Evolutionary conservation across 2,797 vertebrate genomes (phyloP).

Genomic region (Onychomys torridus): DNA sequence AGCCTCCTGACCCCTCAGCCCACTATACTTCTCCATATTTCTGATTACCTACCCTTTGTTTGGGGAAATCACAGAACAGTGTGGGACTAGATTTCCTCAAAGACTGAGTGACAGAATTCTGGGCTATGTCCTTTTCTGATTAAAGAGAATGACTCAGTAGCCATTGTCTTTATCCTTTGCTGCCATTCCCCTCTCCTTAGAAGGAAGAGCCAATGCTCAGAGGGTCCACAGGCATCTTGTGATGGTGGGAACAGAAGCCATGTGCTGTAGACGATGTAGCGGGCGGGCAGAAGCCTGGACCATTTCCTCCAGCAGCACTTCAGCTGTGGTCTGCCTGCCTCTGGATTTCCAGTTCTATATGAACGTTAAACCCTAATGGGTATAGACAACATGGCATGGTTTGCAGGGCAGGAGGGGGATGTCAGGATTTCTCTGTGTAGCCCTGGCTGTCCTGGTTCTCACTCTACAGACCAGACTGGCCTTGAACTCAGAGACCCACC

Average conservation of each 20-base stretch:
- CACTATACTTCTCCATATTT: background rate
- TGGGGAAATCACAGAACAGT: background rate
- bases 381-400: background rate
- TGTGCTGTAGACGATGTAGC: background rate
- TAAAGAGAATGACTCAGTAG: background rate
- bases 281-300: background rate
- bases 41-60: background rate
- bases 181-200: background rate
- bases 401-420: background rate
- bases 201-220: background rate
- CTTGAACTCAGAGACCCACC: background rate
- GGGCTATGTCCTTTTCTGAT: background rate
- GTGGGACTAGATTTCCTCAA: background rate
- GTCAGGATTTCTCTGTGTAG: background rate
- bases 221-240: background rate
- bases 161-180: background rate
- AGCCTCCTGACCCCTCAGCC: too few relatives aligned
- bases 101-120: background rate
- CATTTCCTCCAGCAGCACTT: background rate
- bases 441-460: background rate
- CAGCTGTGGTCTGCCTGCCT: background rate
- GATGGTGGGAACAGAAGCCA: background rate
- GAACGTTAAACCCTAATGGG: conserved; percentile 14
- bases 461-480: background rate
- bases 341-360: background rate